A percentile compares a stretch with the other conserved stretches of the same genome.
Conservation (phyloP, 2,113 vertebrate genomes). For the Pampusana beccarii region DNA sequence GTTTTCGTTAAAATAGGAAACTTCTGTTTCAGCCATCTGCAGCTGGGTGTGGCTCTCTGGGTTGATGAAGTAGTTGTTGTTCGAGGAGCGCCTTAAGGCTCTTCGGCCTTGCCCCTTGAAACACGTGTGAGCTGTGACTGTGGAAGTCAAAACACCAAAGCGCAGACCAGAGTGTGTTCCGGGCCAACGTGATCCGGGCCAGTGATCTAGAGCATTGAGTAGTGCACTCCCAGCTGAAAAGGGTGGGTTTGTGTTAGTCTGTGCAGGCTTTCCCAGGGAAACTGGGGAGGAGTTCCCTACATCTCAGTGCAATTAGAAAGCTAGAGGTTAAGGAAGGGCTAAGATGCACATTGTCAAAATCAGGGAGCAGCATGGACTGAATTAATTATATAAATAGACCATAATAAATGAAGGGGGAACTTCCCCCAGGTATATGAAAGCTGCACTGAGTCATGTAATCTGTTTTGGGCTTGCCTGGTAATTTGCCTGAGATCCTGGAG, state of each 20-base stretch:
- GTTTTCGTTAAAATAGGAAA: conserved; percentile 33
- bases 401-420: background rate
- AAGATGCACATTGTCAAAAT: background rate
- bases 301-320: background rate
- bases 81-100: background rate
- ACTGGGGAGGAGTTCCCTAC: background rate
- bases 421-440: background rate
- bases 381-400: background rate
- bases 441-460: background rate
- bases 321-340: background rate
- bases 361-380: background rate
- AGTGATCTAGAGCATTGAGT: rapidly evolving
- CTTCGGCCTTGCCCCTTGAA: background rate
- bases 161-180: background rate
- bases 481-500: background rate
- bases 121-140: background rate
- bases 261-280: background rate
- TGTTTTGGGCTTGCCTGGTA: background rate
- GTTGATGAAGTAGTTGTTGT: conserved; percentile 30
- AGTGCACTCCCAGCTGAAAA: rapidly evolving
- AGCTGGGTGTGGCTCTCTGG: conserved; percentile 1
- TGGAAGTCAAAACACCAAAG: background rate
- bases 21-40: conserved; percentile 37
- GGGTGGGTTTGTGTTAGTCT: background rate
- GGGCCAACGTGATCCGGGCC: background rate